Conservation (phyloP, 2,888 invertebrate species). For the Microctonus brassicae region DNA sequence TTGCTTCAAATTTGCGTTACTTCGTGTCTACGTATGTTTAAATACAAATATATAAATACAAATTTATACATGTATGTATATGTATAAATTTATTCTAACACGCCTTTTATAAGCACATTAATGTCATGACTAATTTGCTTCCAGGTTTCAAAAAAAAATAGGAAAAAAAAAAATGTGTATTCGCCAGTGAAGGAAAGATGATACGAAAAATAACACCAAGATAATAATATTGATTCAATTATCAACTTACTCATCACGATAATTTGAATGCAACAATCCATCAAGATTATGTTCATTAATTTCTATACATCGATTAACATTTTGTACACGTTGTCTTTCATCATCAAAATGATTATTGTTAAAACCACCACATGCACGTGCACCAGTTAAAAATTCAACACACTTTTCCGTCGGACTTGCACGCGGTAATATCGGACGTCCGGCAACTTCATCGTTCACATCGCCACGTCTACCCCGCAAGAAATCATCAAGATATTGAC, state of each 20-base stretch:
- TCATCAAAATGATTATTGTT: constrained; percentile 21
- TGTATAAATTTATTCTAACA: constrained; percentile 18
- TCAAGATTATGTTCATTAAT: constrained; percentile 58
- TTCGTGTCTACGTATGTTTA: not conserved
- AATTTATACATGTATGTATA: not conserved
- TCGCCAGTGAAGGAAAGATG: not conserved
- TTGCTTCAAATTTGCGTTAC: constrained; percentile 32
- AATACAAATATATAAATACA: too few species aligned
- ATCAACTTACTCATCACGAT: constrained; percentile 57
- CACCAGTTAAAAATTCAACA: constrained; percentile 61
- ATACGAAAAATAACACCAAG: not conserved
- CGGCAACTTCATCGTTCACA: constrained; percentile 43
- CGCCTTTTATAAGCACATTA: constrained; percentile 5
- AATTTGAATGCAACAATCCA: constrained; percentile 52
- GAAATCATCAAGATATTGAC: constrained; percentile 62
- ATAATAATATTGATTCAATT: not conserved
- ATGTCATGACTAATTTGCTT: not conserved
- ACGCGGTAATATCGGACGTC: constrained; percentile 56
- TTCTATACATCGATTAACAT: constrained; percentile 39
- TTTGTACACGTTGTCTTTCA: constrained; percentile 17
- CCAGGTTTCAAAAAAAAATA: too few species aligned
- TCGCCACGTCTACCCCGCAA: constrained; percentile 51
- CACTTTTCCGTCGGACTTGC: constrained; percentile 67
- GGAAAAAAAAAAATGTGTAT: not conserved
- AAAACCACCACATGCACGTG: constrained; percentile 44